Conservation (phyloP, 2,888 invertebrate species). For the Callinectes sapidus region DNA sequence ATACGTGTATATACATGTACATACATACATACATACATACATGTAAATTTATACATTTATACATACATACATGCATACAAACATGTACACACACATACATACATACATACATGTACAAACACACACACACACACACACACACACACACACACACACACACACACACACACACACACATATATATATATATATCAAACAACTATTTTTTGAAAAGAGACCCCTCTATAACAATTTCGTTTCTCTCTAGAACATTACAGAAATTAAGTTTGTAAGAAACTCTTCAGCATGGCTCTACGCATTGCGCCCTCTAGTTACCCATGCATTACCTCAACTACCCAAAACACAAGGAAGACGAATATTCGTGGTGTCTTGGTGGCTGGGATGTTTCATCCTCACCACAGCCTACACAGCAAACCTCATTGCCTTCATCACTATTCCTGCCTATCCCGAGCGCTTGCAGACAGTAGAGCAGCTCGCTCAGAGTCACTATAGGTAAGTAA, state of each 20-base stretch:
- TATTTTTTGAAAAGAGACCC: no score
- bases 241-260: not conserved
- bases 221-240: no score
- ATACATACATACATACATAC: no score
- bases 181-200: no score
- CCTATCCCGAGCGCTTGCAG: slow-evolving; percentile 54
- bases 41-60: no score
- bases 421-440: slow-evolving; percentile 63
- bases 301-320: slow-evolving; percentile 40
- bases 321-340: slow-evolving; percentile 42
- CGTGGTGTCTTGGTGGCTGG: slow-evolving; percentile 56
- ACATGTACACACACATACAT: no score
- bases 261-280: not conserved
- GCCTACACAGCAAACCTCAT: slow-evolving; percentile 69
- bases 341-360: slow-evolving; percentile 51
- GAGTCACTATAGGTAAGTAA: slow-evolving; percentile 49
- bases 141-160: no score
- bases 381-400: slow-evolving; percentile 51
- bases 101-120: no score
- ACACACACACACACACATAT: no score
- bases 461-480: slow-evolving; percentile 57
- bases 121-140: no score
- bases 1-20: no score
- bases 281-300: slow-evolving; percentile 27
- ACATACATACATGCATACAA: no score